Evolutionary conservation across 1,140 invertebrate genomes (phyloP), one percentile per base, ranked within the genome.

Genomic region (Mizuhopecten yessoensis): DNA sequence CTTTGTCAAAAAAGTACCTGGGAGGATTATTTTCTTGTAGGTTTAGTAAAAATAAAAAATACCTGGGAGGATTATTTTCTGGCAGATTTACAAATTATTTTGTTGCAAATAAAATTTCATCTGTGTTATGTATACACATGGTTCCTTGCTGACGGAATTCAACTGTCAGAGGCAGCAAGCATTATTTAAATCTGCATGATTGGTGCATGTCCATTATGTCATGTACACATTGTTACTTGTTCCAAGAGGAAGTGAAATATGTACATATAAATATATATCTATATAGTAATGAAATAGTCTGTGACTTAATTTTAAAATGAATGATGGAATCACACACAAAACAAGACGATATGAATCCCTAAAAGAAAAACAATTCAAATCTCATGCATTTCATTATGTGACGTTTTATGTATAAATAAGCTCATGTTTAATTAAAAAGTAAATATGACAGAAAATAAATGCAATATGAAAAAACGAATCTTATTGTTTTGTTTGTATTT

Each of bases 341-440:
- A 49, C 11, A 17, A 9, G 57, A 75, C 29, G 57, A n/a, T 75
- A 29, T 75, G 57, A 75, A 75, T 13, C 57, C 57, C 57, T 29
- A 75, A 75, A 75, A 75, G 17, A 17, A 75, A 75, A 75, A 75
- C 23, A 75, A 75, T 0, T 29, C 57, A 75, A 75, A 75, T 75
- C 57, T 75, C 57, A 75, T 75, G 57, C 57, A 75, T 75, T 39
- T 75, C 57, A 75, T 75, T 75, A 45, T 45, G 57, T 75, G 57
- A 75, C 45, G 86, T 90, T 90, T 90, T 90, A 87, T 90, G 89
- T 90, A 90, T 49, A 90, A 90, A 90, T 45, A 87, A 36, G 34
- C 86, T 90, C 89, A 90, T 90, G 89, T 90, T 90, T 49, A 90
- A 90, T 42, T 90, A 34, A 90, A 87, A 87, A 87, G 42, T 49